Conservation (phyloP, 1,140 invertebrate species). For the Drosophila baimaii region DNA sequence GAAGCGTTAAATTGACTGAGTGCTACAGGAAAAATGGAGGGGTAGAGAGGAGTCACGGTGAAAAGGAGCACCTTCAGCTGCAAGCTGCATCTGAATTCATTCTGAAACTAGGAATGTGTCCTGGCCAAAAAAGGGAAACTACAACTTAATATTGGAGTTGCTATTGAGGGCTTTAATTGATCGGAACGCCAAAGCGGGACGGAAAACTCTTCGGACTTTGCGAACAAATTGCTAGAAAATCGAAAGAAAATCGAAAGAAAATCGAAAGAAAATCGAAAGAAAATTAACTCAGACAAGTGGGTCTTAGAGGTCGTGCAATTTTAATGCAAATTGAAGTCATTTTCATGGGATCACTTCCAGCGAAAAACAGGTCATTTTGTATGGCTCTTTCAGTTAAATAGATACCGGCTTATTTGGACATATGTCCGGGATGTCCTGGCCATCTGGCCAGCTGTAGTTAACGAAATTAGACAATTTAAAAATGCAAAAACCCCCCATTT, state of each 20-base stretch:
- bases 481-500: background rate
- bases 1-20: constrained; percentile 75
- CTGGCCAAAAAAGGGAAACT: constrained; percentile 4
- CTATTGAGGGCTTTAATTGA: constrained; percentile 34
- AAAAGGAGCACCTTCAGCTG: constrained; percentile 19
- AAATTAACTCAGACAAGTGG: background rate
- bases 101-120: background rate
- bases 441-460: background rate
- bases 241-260: no score
- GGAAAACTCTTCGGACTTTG: background rate
- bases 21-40: constrained; percentile 6
- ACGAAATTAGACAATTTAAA: constrained; percentile 1
- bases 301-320: background rate
- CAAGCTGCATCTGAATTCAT: constrained; percentile 47
- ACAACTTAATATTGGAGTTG: constrained; percentile 25
- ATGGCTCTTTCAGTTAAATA: background rate
- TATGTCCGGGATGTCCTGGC: constrained; percentile 7
- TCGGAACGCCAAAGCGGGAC: constrained; percentile 1
- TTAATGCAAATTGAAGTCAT: constrained; percentile 9
- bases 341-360: background rate
- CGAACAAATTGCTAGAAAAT: background rate
- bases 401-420: background rate
- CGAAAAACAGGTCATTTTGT: background rate
- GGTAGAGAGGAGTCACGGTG: no score
- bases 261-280: constrained; percentile 3